Percentiles rank a stretch among this genome's conserved stretches.
These are phyloP conservation scores for Danaus plexippus DNA, from an alignment of 1,140 invertebrate species.

Conservation along the genomic window DNA sequence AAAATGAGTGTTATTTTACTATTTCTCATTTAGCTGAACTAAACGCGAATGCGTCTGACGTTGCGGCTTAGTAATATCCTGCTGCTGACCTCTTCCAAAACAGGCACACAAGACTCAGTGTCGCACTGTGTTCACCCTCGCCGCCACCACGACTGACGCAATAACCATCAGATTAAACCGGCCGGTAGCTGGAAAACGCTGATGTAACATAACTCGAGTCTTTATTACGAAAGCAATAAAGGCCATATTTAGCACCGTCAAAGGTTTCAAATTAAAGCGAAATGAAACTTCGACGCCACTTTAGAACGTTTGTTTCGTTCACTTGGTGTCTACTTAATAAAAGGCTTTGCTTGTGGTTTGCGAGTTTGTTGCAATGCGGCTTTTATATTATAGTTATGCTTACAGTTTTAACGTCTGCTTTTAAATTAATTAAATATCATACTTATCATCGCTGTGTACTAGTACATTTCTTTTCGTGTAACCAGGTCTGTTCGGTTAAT, in stretches of 20 bases:
- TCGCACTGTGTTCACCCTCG: slow-evolving; percentile 9
- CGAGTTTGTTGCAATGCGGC: slow-evolving; percentile 19
- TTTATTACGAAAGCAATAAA: slow-evolving; percentile 64
- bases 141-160: slow-evolving; percentile 22
- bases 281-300: slow-evolving; percentile 49
- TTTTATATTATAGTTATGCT: slow-evolving; percentile 3
- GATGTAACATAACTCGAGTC: slow-evolving; percentile 38
- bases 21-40: slow-evolving; percentile 58
- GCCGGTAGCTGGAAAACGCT: slow-evolving; percentile 26
- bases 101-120: slow-evolving; percentile 21
- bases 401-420: no score
- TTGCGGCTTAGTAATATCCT: slow-evolving; percentile 63
- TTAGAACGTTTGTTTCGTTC: slow-evolving; percentile 40
- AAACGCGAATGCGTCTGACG: slow-evolving; percentile 53
- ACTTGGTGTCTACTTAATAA: slow-evolving; percentile 47
- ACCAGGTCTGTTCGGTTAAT: no score
- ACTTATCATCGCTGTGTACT: no score
- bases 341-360: slow-evolving; percentile 19
- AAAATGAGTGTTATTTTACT: slow-evolving; percentile 31
- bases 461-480: no score
- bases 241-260: slow-evolving; percentile 48
- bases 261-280: slow-evolving; percentile 58
- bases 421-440: no score
- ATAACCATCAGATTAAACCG: slow-evolving; percentile 35
- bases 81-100: slow-evolving; percentile 44